Base-by-base conservation (phyloP, 92 coral and sea anemone genomes). In the Scolanthus callimorphus region DNA sequence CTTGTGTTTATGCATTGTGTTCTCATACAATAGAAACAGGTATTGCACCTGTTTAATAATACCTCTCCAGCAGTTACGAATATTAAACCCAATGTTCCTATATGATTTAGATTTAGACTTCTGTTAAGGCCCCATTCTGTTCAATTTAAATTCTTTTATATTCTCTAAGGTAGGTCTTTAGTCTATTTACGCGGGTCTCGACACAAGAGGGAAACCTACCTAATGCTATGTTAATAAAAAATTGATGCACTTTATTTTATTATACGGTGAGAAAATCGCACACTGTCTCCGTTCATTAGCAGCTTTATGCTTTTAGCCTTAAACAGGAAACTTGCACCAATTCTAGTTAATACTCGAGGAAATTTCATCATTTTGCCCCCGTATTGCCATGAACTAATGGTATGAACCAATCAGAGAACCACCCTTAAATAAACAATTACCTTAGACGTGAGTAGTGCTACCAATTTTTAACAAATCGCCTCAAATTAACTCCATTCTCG, bases 151-250 rank as follows among this genome's bases (percentile, higher is more conserved):
- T 49, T 69, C 48, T 54, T 69, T 69, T 46, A 29, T 57, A 2
- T 48, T 59, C 46, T 20, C 49, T 69, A 43, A 20, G 65, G 44
- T 15, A 29, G 44, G 27, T 49, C 38, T 69, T 46, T 44, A 55
- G 20, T 54, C 11, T 69, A 62, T 71, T 81, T 68, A 74, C 17
- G 49, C 31, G 45, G 48, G 54, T 39, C 25, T 76, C 86, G 83
- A 78, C 82, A 56, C 57, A 46, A 62, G 61, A 57, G 48, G 43
- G 63, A 62, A 78, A 68, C 67, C 76, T 60, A 68, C 60, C 61
- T 70, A 86, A 86, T 77, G 65, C 52, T 27, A 19, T 43, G 38
- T 69, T 70, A 83, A 88, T 88, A 65, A 83, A 88, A 88, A 49
- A 64, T 78, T 78, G 34, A 80, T 73, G 74, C 11, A n/a, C 4